Evolutionary conservation across 2,113 vertebrate genomes (phyloP).

Genomic region (Pluvialis apricaria): DNA sequence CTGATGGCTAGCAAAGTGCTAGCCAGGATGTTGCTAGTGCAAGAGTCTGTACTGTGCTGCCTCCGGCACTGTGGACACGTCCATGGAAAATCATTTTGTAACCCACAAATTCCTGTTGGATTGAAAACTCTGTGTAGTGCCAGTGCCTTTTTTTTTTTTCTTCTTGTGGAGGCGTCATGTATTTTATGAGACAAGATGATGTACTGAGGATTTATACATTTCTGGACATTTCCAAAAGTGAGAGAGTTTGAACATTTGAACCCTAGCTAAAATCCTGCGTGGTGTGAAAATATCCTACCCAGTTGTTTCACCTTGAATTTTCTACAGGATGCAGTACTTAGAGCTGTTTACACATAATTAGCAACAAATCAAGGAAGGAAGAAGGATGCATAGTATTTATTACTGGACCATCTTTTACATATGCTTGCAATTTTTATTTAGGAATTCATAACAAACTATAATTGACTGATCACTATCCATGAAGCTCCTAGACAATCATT

Average conservation of each 20-base stretch:
- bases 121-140: neutral
- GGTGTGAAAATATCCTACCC: neutral
- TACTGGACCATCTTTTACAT: neutral
- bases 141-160: neutral
- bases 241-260: neutral
- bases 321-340: neutral
- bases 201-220: neutral
- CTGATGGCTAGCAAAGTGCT: neutral
- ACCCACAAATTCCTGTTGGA: neutral
- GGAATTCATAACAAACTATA: neutral
- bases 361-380: neutral
- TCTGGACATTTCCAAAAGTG: neutral
- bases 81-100: neutral
- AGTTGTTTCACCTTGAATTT: neutral
- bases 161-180: accelerated
- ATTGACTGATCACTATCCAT: neutral
- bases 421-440: neutral
- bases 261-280: neutral
- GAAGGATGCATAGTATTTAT: neutral
- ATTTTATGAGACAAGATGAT: neutral
- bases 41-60: neutral
- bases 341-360: neutral
- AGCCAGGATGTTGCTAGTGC: neutral
- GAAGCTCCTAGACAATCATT: neutral
- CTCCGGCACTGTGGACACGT: accelerated